Evolutionary conservation across 2,888 invertebrate species (phyloP).

Genomic region (Empis stercorea): DNA sequence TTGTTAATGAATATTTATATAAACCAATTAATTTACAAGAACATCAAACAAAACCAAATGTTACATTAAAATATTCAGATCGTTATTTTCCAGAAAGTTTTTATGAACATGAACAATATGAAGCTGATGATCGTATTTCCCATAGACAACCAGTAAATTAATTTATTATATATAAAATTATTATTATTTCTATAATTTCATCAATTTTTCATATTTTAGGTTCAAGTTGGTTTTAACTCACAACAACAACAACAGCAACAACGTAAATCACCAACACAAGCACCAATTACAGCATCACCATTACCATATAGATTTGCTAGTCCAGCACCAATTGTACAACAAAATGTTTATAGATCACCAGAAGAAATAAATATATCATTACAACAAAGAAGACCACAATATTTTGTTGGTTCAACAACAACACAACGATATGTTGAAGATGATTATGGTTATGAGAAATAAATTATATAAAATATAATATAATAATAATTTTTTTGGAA

Average conservation of each 20-base stretch:
- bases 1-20: slow-evolving; percentile 86
- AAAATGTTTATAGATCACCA: slow-evolving; percentile 70
- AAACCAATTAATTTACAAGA: slow-evolving; percentile 76
- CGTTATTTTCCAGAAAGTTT: slow-evolving; percentile 70
- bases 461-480: too few species aligned
- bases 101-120: slow-evolving; percentile 47
- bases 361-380: slow-evolving; percentile 80
- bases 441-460: slow-evolving; percentile 13
- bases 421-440: slow-evolving; percentile 13
- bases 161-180: background rate
- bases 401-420: slow-evolving; percentile 33
- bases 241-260: slow-evolving; percentile 24
- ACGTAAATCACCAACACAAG: slow-evolving; percentile 13
- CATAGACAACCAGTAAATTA: slow-evolving; percentile 25
- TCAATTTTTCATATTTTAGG: slow-evolving; percentile 19
- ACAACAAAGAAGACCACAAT: slow-evolving; percentile 58
- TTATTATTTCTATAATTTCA: background rate
- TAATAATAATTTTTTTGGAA: too few species aligned
- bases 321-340: slow-evolving; percentile 32
- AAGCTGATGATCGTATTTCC: slow-evolving; percentile 31
- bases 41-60: slow-evolving; percentile 65
- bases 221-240: slow-evolving; percentile 25
- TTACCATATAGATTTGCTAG: slow-evolving; percentile 32
- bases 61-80: slow-evolving; percentile 67
- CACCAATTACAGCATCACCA: slow-evolving; percentile 23